phyloP scores from a whole-genome alignment of 2,888 invertebrate species.

The Acrobasis repandana region DNA sequence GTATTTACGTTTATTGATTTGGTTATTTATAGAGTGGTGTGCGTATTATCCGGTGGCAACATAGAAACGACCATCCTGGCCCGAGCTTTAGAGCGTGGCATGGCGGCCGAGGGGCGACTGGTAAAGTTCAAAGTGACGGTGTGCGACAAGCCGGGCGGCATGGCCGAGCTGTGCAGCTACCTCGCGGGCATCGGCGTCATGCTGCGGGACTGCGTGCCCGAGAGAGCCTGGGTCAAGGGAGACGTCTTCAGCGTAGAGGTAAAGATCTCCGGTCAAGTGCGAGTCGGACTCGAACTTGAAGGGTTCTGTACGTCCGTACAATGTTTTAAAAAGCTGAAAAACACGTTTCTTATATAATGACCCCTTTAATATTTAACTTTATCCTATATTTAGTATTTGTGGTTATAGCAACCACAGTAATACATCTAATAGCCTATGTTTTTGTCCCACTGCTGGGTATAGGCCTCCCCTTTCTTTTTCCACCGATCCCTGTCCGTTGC shows the following conservation, averaged over 20 bases:
- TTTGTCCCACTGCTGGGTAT: too few species aligned
- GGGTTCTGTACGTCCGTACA: too few species aligned
- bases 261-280: too few species aligned
- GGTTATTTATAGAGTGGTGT: conserved; percentile 85
- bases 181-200: conserved; percentile 90
- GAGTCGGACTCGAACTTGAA: too few species aligned
- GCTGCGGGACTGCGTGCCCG: conserved; percentile 96
- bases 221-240: conserved; percentile 95
- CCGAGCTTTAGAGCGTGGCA: conserved; percentile 93
- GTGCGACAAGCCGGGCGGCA: conserved; percentile 93
- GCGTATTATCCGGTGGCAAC: conserved; percentile 93
- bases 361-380: too few species aligned
- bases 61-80: conserved; percentile 95
- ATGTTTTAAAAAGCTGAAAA: too few species aligned
- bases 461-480: too few species aligned
- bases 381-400: too few species aligned
- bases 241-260: conserved; percentile 88
- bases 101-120: conserved; percentile 93
- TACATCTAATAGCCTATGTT: too few species aligned
- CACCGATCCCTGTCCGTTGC: too few species aligned
- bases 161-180: conserved; percentile 90
- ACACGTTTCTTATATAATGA: too few species aligned
- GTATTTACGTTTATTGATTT: background rate
- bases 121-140: conserved; percentile 84
- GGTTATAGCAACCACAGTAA: too few species aligned